Conservation (phyloP, 2,113 vertebrate genomes). For the Pleuronectes platessa region DNA sequence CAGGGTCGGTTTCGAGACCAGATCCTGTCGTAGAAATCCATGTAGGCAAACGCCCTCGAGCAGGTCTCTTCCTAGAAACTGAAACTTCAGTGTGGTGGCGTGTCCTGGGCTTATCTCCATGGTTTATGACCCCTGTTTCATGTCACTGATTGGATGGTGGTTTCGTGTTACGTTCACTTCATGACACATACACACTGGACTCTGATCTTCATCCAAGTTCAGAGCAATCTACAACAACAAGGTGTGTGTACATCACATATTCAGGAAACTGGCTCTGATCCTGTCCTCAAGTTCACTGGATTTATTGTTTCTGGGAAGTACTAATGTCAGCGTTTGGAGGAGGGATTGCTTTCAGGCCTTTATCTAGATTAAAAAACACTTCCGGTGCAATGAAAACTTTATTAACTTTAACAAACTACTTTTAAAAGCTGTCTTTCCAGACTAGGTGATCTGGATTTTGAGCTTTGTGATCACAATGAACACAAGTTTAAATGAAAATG, state of each 20-base stretch:
- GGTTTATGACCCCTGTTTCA: conserved; percentile 59
- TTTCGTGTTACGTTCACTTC: conserved; percentile 28
- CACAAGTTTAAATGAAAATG: too few species aligned
- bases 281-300: neutral
- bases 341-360: neutral
- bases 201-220: conserved; percentile 48
- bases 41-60: neutral
- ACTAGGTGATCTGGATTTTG: too few species aligned
- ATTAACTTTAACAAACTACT: too few species aligned
- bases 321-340: neutral
- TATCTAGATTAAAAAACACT: too few species aligned
- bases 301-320: too few species aligned
- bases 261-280: neutral
- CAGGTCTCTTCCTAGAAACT: conserved; percentile 30
- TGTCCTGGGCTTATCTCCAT: conserved; percentile 51
- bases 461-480: too few species aligned
- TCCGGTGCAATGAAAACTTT: too few species aligned
- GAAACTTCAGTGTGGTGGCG: conserved; percentile 30
- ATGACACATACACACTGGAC: conserved; percentile 54
- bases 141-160: conserved; percentile 56
- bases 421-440: too few species aligned
- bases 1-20: neutral
- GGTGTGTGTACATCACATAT: conserved; percentile 1
- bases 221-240: conserved; percentile 5
- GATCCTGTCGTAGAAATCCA: conserved; percentile 35